A percentile compares a stretch with the other conserved stretches of the same genome.
Conservation (phyloP, 2,888 invertebrate species). For the Diploptera punctata region DNA sequence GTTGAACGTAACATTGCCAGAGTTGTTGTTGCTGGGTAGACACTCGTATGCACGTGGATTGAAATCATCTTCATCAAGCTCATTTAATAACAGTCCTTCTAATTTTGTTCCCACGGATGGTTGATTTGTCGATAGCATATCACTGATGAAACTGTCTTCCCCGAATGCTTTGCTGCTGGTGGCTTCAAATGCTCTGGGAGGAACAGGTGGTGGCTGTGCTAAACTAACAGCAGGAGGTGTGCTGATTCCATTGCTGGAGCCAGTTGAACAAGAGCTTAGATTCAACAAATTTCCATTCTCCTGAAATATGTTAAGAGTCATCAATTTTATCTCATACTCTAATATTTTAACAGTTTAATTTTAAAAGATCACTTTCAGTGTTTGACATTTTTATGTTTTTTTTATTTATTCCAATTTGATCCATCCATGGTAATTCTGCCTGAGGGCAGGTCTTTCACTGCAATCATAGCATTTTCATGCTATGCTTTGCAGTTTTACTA, state of each 20-base stretch:
- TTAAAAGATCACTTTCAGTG: too few species aligned
- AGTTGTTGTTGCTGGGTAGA: constrained; percentile 44
- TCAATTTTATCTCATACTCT: too few species aligned
- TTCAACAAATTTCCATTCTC: constrained; percentile 44
- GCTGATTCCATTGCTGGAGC: constrained; percentile 38
- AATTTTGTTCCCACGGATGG: constrained; percentile 78
- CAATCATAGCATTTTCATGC: too few species aligned
- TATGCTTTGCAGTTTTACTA: too few species aligned
- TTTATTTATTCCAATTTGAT: too few species aligned
- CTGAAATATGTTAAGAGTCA: too few species aligned
- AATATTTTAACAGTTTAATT: too few species aligned
- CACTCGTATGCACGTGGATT: constrained; percentile 87
- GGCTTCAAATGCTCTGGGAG: constrained; percentile 57
- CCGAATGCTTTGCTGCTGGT: constrained; percentile 26
- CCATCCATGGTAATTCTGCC: too few species aligned
- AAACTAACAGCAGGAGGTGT: constrained; percentile 38
- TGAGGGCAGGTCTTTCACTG: too few species aligned
- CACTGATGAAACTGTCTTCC: constrained; percentile 42
- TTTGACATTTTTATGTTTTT: too few species aligned
- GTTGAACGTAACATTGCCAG: constrained; percentile 51
- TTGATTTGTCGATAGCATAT: constrained; percentile 50
- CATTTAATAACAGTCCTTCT: constrained; percentile 77
- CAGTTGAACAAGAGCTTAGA: constrained; percentile 45
- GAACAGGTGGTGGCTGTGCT: constrained; percentile 56
- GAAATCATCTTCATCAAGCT: constrained; percentile 85